Percentiles rank a stretch among this genome's conserved stretches.
phyloP scores from a whole-genome alignment of 2,888 invertebrate genomes.

The Pseudococcus longispinus region DNA sequence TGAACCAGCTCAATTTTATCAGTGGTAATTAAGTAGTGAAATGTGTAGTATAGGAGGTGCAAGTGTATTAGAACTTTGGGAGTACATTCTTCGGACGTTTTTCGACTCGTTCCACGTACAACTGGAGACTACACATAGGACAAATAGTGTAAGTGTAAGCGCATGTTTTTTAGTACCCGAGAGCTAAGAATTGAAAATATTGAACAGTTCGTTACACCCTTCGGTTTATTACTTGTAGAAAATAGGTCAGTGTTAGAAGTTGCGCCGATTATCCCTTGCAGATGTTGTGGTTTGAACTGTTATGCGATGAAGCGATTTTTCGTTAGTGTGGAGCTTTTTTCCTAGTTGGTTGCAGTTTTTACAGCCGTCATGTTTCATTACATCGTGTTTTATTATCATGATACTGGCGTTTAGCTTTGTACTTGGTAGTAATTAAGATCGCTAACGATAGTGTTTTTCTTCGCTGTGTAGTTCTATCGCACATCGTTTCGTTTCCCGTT shows the following conservation, averaged over 20 bases:
- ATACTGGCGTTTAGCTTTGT: not conserved
- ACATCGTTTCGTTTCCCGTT: not conserved
- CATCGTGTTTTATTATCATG: not conserved
- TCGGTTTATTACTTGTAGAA: conserved; percentile 26
- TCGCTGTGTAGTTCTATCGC: not conserved
- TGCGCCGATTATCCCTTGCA: conserved; percentile 43
- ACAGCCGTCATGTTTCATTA: conserved; percentile 7
- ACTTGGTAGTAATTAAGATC: not conserved
- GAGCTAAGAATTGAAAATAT: conserved; percentile 29
- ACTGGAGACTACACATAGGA: not conserved
- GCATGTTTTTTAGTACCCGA: conserved; percentile 39
- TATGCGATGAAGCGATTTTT: conserved; percentile 3
- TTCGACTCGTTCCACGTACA: not conserved
- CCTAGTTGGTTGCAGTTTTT: conserved; percentile 13
- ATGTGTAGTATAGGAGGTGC: not conserved
- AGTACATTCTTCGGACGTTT: not conserved
- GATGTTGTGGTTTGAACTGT: conserved; percentile 4
- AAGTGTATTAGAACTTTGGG: not conserved
- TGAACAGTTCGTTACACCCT: conserved; percentile 46
- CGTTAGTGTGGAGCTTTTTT: not conserved
- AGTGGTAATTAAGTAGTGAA: not conserved
- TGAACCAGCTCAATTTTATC: not conserved
- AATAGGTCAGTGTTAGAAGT: conserved; percentile 45
- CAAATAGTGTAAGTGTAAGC: conserved; percentile 24
- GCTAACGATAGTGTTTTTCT: not conserved